These are phyloP conservation scores for Drosophila merina DNA, from an alignment of 2,888 invertebrate species.

Conservation along the genomic window DNA sequence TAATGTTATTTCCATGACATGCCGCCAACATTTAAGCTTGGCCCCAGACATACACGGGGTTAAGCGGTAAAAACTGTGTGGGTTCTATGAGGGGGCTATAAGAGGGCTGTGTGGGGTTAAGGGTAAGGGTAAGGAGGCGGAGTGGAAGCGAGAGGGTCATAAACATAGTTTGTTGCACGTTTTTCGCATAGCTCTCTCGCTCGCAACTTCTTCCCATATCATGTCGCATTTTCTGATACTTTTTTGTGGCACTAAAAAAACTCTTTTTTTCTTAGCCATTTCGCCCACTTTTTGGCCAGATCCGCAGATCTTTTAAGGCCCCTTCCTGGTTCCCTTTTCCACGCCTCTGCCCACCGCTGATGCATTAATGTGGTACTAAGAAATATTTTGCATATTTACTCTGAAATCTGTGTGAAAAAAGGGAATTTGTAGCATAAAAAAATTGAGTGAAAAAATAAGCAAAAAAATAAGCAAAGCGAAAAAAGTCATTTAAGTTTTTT, in stretches of 20 bases:
- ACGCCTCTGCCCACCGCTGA: constrained; percentile 34
- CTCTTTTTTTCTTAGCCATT: too few relatives aligned
- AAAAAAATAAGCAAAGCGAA: neutral
- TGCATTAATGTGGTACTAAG: constrained; percentile 74
- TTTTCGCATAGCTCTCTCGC: constrained; percentile 51
- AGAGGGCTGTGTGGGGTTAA: constrained; percentile 11
- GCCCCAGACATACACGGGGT: constrained; percentile 40
- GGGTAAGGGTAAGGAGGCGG: neutral
- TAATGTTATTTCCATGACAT: constrained; percentile 80
- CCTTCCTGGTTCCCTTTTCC: neutral
- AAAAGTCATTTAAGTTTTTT: too few relatives aligned
- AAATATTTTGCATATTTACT: constrained; percentile 79
- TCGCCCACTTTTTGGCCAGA: neutral
- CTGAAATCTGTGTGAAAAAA: constrained; percentile 72
- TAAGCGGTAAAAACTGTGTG: constrained; percentile 15
- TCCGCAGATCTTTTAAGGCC: neutral
- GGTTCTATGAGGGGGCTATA: neutral
- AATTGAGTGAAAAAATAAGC: neutral
- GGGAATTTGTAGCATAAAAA: constrained; percentile 30
- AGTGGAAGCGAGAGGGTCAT: constrained; percentile 53
- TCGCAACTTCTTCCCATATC: constrained; percentile 29
- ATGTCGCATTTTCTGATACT: constrained; percentile 18
- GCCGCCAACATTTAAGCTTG: constrained; percentile 78
- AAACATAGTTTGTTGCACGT: constrained; percentile 74
- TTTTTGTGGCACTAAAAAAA: neutral